These are phyloP conservation scores for Spongilla lacustris DNA, from an alignment of 37 sponge, comb jelly and placozoan species.

Conservation along the genomic window DNA sequence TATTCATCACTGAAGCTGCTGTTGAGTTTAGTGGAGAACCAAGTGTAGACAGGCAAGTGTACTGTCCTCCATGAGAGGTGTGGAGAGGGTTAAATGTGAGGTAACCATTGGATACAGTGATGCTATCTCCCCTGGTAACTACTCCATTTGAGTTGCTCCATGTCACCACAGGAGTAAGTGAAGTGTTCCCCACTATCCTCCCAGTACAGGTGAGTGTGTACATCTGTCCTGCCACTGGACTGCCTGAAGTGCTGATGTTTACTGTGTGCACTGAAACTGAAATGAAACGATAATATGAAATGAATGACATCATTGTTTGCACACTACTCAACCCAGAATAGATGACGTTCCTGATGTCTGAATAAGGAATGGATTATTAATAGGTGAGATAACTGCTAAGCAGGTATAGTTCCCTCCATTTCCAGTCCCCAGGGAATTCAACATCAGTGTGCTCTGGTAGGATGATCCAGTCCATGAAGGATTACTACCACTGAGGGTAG, in stretches of 20 bases:
- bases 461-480: neutral
- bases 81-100: neutral
- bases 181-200: neutral
- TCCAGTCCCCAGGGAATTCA: neutral
- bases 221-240: neutral
- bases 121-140: neutral
- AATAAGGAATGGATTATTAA: neutral
- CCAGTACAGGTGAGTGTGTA: neutral
- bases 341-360: too few relatives aligned
- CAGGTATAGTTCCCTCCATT: neutral
- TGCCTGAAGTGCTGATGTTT: neutral
- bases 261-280: neutral
- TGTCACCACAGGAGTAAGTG: neutral
- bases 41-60: neutral
- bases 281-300: too few relatives aligned
- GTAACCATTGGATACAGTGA: neutral
- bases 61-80: neutral
- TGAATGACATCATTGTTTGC: too few relatives aligned
- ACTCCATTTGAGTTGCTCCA: neutral
- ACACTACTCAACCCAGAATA: neutral
- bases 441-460: neutral
- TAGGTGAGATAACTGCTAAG: neutral
- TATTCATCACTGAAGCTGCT: neutral
- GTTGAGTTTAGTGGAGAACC: neutral
- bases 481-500: too few relatives aligned